Base-by-base conservation (phyloP, 2,888 invertebrate species). In the Chalcis sispes region DNA sequence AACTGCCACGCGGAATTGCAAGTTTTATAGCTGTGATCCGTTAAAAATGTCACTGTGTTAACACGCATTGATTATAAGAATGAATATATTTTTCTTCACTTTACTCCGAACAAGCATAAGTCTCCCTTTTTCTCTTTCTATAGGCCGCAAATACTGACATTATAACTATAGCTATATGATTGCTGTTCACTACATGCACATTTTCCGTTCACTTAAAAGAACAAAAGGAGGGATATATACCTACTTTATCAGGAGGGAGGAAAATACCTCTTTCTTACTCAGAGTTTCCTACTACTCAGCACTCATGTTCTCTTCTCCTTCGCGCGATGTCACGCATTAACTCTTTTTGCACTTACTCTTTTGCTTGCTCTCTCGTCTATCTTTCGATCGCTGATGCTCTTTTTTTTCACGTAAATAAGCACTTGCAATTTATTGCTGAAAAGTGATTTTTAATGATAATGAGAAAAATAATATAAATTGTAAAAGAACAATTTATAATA, bases 231-330 rank as follows among this genome's bases (percentile, higher is more conserved):
- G 46, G 42, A 56, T 36, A 36, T 36, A 36, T 36, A 36, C 15
- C 2, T 42, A 2, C 15, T 42, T 42, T 42, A 13, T 15, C 42
- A 13, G 23, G 20, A 5, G 29, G 62, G 18, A 15, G 42, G 61
- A 40, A 25, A 0, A 23, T 59, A 75, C 70, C 75, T 75, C 75
- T 59, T 75, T 29, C 25, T 18, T 1, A n/a, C 23, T 40, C 65
- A 36, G 32, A 50, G n/a, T 75, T 20, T 61, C 75, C 70, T 65
- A 59, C 36, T 75, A 71, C 71, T 52, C 61, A 59, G 27, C 71
- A 71, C 71, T 52, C 59, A 71, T 65, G 70, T 71, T 75, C 75
- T 75, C 75, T 71, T 75, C 75, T 75, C 75, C 75, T 75, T 75
- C 71, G 75, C 70, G 70, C 65, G 70, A 67, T 54, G 36, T 67